phyloP scores from a whole-genome alignment of 2,113 vertebrate species.

The Hydropotes inermis region DNA sequence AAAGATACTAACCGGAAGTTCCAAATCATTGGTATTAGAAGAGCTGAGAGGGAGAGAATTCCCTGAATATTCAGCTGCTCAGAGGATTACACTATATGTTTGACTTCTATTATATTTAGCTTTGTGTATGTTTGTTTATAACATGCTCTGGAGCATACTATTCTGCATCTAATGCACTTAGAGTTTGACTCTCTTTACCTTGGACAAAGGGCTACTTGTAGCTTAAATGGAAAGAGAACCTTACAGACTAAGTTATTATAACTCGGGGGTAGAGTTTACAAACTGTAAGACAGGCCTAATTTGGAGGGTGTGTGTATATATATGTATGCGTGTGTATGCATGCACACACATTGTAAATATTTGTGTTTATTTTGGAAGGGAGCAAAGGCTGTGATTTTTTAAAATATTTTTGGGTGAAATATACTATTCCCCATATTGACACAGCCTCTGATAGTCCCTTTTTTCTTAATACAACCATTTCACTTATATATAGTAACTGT shows the following conservation, averaged over 20 bases:
- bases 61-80: neutral
- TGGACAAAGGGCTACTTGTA: neutral
- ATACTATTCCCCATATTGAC: neutral
- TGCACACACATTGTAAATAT: neutral
- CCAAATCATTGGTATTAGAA: neutral
- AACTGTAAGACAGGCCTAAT: neutral
- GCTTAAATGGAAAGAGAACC: neutral
- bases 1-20: neutral
- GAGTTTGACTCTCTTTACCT: neutral
- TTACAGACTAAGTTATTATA: neutral
- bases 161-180: neutral
- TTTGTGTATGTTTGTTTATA: neutral
- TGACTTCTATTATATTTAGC: constrained; percentile 2
- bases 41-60: neutral
- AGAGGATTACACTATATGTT: neutral
- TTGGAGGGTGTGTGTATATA: neutral
- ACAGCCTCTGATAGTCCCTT: neutral
- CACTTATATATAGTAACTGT: neutral
- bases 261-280: neutral
- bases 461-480: neutral
- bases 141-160: neutral
- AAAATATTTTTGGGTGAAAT: neutral
- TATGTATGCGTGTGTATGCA: neutral
- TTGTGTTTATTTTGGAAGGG: neutral
- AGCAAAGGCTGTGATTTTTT: neutral